A percentile compares a stretch with the other conserved stretches of the same genome.
phyloP scores from a whole-genome alignment of 1,140 invertebrate genomes.

The Heliconius hewitsoni region DNA sequence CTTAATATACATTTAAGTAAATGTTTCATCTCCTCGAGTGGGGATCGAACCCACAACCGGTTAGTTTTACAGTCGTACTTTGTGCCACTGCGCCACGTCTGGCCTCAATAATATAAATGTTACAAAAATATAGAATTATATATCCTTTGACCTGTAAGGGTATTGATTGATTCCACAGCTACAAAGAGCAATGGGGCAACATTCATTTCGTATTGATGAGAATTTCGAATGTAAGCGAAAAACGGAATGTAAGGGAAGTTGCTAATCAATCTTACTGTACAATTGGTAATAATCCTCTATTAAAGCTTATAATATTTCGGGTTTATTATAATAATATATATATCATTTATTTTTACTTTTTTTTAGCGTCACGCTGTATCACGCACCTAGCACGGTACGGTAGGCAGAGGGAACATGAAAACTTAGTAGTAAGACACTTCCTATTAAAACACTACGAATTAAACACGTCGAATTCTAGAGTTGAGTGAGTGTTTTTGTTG shows the following conservation, averaged over 20 bases:
- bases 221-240: background rate
- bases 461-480: too few relatives aligned
- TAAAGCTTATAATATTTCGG: background rate
- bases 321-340: background rate
- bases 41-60: too few relatives aligned
- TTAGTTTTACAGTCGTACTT: too few relatives aligned
- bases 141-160: background rate
- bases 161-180: slow-evolving; percentile 11
- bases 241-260: background rate
- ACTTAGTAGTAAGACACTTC: too few relatives aligned
- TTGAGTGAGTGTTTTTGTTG: too few relatives aligned
- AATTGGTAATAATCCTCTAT: background rate
- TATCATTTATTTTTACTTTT: background rate
- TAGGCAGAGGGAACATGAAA: too few relatives aligned
- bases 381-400: too few relatives aligned
- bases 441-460: too few relatives aligned
- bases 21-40: too few relatives aligned
- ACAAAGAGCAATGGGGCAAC: slow-evolving; percentile 20
- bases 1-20: too few relatives aligned
- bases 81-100: too few relatives aligned
- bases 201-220: slow-evolving; percentile 19
- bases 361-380: too few relatives aligned
- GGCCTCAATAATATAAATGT: background rate
- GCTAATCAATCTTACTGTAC: slow-evolving; percentile 6
- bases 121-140: background rate